Percentiles rank a stretch among this genome's conserved stretches.
These are phyloP conservation scores for Leucophora obtusa DNA, from an alignment of 2,888 invertebrate species.

Conservation along the genomic window DNA sequence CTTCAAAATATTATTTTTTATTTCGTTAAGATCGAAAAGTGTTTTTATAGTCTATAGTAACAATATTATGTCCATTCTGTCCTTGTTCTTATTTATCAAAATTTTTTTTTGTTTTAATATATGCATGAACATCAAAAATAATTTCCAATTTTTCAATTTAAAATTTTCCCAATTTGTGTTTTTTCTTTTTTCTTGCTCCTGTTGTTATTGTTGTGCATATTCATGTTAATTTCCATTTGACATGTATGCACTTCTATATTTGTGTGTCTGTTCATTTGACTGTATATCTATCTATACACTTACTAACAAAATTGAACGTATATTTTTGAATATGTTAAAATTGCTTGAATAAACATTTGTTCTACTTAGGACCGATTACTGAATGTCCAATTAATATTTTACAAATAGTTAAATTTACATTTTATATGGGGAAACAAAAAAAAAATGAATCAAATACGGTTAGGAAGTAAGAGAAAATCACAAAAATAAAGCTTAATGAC, in stretches of 20 bases:
- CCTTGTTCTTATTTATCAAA: constrained; percentile 20
- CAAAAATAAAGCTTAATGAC: no score
- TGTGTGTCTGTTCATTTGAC: constrained; percentile 10
- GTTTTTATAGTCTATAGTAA: neutral
- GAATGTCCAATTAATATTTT: no score
- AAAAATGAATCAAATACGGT: no score
- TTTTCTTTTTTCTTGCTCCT: constrained; percentile 4
- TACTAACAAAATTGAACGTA: neutral
- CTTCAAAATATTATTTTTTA: neutral
- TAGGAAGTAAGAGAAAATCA: no score
- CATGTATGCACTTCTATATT: constrained; percentile 44
- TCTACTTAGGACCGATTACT: no score
- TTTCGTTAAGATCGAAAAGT: neutral
- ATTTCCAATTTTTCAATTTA: constrained; percentile 59
- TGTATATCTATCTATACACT: constrained; percentile 11
- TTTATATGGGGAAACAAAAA: no score
- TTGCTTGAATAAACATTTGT: no score
- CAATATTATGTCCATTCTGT: neutral
- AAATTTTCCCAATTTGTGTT: constrained; percentile 20
- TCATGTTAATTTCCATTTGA: constrained; percentile 57
- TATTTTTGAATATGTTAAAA: no score
- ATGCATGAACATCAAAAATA: constrained; percentile 50
- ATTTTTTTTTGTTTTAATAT: neutral
- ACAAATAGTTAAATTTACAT: no score
- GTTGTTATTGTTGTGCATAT: constrained; percentile 42